Conservation (phyloP, 2,888 invertebrate genomes). For the Cantharis rufa region DNA sequence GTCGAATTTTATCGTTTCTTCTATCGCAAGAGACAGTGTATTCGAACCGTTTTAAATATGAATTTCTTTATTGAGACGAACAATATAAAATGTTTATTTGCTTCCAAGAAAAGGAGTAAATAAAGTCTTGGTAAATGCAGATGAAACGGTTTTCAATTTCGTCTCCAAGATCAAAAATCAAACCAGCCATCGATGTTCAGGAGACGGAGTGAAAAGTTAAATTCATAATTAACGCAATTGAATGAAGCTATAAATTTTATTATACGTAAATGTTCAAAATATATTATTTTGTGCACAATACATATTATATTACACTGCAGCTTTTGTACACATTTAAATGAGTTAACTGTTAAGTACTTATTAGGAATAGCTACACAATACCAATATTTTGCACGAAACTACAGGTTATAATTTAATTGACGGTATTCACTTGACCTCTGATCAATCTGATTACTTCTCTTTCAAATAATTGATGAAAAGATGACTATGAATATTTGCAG, state of each 20-base stretch:
- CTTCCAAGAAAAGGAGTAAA: not conserved
- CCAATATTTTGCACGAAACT: slow-evolving; percentile 22
- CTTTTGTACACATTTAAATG: not conserved
- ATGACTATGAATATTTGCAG: slow-evolving; percentile 5
- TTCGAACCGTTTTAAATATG: not conserved
- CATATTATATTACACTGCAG: not conserved
- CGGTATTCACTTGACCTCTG: slow-evolving; percentile 32
- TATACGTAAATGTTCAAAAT: not conserved
- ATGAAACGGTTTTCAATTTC: not conserved
- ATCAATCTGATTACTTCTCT: slow-evolving; percentile 33
- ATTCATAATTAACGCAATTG: not conserved
- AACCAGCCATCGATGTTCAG: not conserved
- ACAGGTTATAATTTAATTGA: slow-evolving; percentile 35
- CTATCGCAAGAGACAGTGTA: not conserved
- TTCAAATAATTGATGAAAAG: slow-evolving; percentile 29
- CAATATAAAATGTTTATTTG: not conserved
- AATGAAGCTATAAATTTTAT: not conserved
- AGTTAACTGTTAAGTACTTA: not conserved
- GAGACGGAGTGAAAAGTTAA: not conserved
- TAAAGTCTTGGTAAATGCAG: not conserved
- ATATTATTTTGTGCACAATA: not conserved
- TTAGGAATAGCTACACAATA: not conserved
- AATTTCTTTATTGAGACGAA: not conserved
- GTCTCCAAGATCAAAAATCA: not conserved
- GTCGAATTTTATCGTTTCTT: not conserved